Percentiles rank a stretch among this genome's conserved stretches.
Evolutionary conservation across 2,888 invertebrate genomes (phyloP).

Genomic region (Phytoseiulus persimilis): DNA sequence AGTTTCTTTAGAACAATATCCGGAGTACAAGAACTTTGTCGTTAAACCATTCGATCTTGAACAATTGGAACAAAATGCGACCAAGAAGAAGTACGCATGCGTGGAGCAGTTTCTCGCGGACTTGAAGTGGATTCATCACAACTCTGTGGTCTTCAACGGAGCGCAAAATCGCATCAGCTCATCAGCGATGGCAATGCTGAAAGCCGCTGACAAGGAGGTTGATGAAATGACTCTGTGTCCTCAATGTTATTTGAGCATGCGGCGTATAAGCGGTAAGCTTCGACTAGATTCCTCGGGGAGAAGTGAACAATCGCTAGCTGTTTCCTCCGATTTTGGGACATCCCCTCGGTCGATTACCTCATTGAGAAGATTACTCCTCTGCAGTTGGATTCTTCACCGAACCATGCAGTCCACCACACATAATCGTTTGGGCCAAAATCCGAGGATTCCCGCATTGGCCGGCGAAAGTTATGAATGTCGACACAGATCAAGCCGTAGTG

Average conservation of each 20-base stretch:
- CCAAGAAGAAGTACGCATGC: neutral
- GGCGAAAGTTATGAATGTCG: conserved; percentile 27
- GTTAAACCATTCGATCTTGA: conserved; percentile 34
- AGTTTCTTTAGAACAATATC: conserved; percentile 22
- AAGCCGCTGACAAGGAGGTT: conserved; percentile 31
- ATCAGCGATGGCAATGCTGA: conserved; percentile 11
- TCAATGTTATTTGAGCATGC: conserved; percentile 26
- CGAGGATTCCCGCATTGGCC: conserved; percentile 32
- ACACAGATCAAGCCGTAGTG: conserved; percentile 7
- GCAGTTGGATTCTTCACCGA: conserved; percentile 6
- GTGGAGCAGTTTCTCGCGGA: conserved; percentile 24
- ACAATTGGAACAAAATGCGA: conserved; percentile 30
- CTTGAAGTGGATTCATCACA: conserved; percentile 29
- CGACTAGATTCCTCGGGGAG: neutral
- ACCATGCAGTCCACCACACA: conserved; percentile 12
- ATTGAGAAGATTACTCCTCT: too few relatives aligned
- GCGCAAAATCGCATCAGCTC: conserved; percentile 25
- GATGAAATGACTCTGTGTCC: conserved; percentile 27
- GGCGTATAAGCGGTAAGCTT: neutral
- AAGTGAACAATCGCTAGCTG: neutral
- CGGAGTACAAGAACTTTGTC: conserved; percentile 27
- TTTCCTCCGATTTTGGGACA: neutral
- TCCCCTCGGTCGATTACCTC: too few relatives aligned
- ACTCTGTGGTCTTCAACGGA: conserved; percentile 27
- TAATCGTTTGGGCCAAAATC: conserved; percentile 33